Base-by-base conservation (phyloP, 2,113 vertebrate species). In the Ivindomyrus marchei region DNA sequence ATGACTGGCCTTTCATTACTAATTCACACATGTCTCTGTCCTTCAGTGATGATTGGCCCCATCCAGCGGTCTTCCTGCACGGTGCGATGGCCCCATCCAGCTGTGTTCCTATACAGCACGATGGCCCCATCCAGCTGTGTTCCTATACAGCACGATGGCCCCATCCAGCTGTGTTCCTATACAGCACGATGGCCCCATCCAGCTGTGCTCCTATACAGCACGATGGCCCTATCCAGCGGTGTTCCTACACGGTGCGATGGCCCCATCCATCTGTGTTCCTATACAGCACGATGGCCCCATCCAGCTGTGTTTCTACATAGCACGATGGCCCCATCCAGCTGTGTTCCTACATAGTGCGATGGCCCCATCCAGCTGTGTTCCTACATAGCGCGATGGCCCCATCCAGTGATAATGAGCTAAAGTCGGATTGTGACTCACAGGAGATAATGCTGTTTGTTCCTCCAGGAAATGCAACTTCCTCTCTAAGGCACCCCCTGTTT, bases 291-390 rank as follows among this genome's bases (percentile, higher is more conserved):
- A 31, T 31, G 27, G 10, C 10, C 27, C 11, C n/a, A 31, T 70
- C 66, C 66, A 70, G 66, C 3, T 3, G 27, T 70, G 8, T 70
- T 27, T 2, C 11, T 15, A 15, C 0, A 36, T 1, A 0, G 3
- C 0, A 0, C 3, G 0, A 31, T 5, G 58, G 58, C 7, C 24
- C 0, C 4, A n/a, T 66, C 58, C 5, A 66, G 58, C 3, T 66
- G n/a, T 66, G 1, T 66, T 24, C 19, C 0, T 1, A 27, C 3
- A 27, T 0, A 0, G 8, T 0, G 0, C n/a, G 0, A n/a, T 27
- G n/a, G n/a, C 62, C n/a, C 3, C 7, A 31, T 74, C 27, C 66
- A 74, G 31, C 24, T 62, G 24, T 27, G 8, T 62, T 53, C 4
- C 4, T 0, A 53, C 1, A 56, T 0, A 0, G 52, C 0, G 0